Conservation (phyloP, 2,888 invertebrate genomes). For the Sphecodes monilicornis region DNA sequence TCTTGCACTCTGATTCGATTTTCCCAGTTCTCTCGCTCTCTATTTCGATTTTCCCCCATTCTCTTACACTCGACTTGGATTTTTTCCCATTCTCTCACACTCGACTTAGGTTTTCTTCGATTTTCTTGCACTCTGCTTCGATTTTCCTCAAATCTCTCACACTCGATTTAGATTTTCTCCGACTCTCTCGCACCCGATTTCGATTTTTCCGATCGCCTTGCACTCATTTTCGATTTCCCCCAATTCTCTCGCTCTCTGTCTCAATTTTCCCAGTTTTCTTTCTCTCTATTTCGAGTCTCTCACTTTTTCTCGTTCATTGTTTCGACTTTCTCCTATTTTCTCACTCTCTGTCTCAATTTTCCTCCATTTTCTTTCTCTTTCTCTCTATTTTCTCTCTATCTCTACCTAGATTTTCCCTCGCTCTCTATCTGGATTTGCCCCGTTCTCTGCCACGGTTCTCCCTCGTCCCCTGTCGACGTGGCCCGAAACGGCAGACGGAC, state of each 20-base stretch:
- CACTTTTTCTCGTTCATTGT: too few relatives aligned
- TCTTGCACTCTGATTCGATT: background rate
- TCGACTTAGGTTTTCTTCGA: too few relatives aligned
- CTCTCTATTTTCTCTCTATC: background rate
- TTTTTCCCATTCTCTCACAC: too few relatives aligned
- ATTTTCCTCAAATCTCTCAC: too few relatives aligned
- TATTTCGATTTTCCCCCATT: too few relatives aligned
- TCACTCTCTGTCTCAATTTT: background rate
- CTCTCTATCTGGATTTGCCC: background rate
- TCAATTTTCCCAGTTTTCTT: background rate
- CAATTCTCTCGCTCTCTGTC: background rate
- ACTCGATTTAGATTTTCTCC: too few relatives aligned
- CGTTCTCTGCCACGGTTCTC: background rate
- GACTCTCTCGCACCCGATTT: background rate
- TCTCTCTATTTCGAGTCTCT: background rate
- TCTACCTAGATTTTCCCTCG: background rate
- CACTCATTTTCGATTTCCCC: background rate
- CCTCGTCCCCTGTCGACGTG: background rate
- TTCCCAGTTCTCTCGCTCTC: background rate
- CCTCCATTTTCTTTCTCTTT: background rate
- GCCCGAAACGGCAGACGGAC: conserved; percentile 45
- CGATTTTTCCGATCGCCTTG: too few relatives aligned
- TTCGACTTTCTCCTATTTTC: background rate
- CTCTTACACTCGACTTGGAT: too few relatives aligned
- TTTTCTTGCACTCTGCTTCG: too few relatives aligned